Base-by-base conservation (phyloP, 2,113 vertebrate genomes). In the Phycodurus eques region DNA sequence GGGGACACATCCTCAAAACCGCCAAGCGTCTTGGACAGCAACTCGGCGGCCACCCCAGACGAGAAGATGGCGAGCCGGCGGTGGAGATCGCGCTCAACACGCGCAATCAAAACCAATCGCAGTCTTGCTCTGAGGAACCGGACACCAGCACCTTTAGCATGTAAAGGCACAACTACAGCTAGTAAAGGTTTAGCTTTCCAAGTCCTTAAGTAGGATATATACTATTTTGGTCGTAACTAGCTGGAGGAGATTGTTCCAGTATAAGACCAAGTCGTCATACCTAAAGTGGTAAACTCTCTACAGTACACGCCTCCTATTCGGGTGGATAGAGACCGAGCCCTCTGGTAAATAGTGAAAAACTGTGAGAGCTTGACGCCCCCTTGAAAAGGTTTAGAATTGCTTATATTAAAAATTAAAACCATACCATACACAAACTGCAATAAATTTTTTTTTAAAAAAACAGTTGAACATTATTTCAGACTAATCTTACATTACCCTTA, bases 1-100 rank as follows among this genome's bases (percentile, higher is more conserved):
- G 95, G 88, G 92, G 79, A 77, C 92, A 93, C 0, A 51, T 99
- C 33, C 81, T 93, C 56, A 96, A 93, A 87, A 86, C 91, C 0
- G 94, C 90, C 54, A 98, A 98, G 85, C 91, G 33, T 42, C 76
- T 93, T 0, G 88, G 92, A 13, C 78, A 90, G 80, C 66, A 75
- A 3, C 53, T 90, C 0, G 83, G 88, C 62, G 76, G 81, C 53
- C 83, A 70, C 49, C 56, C 80, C 1, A 75, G 66, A 33, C 53
- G 46, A 0, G 42, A 22, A 19, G 64, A 35, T 0, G 77, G 80
- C 10, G 88, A 89, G 70, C 76, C 84, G 0, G 82, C 83, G 1
- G 86, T 92, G 46, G 86, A 92, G 71, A 90, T 93, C 0, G 84
- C 91, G 0, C 88, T 93, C n/a, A 84, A 81, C 12, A 69, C 82